Conservation (phyloP, 2,888 invertebrate species). For the Lymantria monacha region DNA sequence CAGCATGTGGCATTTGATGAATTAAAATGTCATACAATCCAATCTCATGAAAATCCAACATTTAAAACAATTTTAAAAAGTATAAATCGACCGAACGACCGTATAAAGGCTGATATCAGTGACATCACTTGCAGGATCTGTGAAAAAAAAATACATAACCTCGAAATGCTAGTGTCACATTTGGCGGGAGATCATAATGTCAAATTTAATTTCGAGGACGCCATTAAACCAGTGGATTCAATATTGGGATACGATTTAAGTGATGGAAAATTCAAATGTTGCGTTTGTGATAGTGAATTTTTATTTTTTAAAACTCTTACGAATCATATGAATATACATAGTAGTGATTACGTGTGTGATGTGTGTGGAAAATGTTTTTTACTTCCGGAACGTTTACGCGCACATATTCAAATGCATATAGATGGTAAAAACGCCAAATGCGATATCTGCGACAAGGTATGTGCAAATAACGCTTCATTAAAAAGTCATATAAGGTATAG, state of each 20-base stretch:
- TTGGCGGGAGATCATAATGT: slow-evolving; percentile 23
- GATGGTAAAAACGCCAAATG: slow-evolving; percentile 19
- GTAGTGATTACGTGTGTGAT: slow-evolving; percentile 60
- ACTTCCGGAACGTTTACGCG: slow-evolving; percentile 23
- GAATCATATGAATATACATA: slow-evolving; percentile 67
- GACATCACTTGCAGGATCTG: slow-evolving; percentile 30
- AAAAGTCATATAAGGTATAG: slow-evolving; percentile 41
- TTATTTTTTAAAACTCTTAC: slow-evolving; percentile 50
- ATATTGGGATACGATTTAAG: slow-evolving; percentile 30
- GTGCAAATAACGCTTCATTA: slow-evolving; percentile 13
- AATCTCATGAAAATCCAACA: slow-evolving; percentile 17
- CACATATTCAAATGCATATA: slow-evolving; percentile 20
- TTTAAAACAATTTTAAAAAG: slow-evolving; percentile 24
- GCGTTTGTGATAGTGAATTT: slow-evolving; percentile 46
- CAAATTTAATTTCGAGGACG: slow-evolving; percentile 23
- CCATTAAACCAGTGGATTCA: slow-evolving; percentile 25
- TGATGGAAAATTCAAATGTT: slow-evolving; percentile 27
- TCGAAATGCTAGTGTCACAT: slow-evolving; percentile 28
- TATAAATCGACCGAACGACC: slow-evolving; percentile 21
- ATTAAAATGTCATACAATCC: slow-evolving; percentile 22
- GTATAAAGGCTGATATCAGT: slow-evolving; percentile 29
- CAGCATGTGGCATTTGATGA: slow-evolving; percentile 24
- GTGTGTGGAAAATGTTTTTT: slow-evolving; percentile 66
- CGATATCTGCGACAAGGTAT: slow-evolving; percentile 26
- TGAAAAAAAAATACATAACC: slow-evolving; percentile 12